Percentiles rank a stretch among this genome's conserved stretches.
phyloP scores from a whole-genome alignment of 2,888 invertebrate genomes.

The Celastrina argiolus region DNA sequence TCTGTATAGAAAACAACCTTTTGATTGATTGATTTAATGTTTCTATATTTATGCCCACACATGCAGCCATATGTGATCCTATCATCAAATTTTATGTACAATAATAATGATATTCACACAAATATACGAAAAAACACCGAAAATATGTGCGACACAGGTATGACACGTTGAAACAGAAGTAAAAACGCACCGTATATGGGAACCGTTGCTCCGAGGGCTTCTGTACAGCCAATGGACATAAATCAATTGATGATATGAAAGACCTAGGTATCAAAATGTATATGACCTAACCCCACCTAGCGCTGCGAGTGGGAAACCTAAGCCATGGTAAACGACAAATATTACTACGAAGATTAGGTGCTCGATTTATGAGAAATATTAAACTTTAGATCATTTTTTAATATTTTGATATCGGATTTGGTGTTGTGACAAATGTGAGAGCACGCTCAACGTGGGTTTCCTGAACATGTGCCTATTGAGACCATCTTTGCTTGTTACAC shows the following conservation, averaged over 20 bases:
- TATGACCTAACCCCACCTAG: conserved; percentile 68
- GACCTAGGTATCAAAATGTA: conserved; percentile 33
- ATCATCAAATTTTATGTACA: background rate
- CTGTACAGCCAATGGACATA: background rate
- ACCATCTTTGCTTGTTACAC: conserved; percentile 22
- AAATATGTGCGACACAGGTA: background rate
- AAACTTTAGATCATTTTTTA: background rate
- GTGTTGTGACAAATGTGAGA: background rate
- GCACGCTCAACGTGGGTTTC: conserved; percentile 13
- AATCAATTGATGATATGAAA: conserved; percentile 16
- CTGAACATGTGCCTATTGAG: conserved; percentile 19
- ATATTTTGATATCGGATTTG: background rate
- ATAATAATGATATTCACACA: background rate
- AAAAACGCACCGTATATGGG: background rate
- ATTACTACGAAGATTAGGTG: conserved; percentile 22
- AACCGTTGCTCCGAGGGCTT: background rate
- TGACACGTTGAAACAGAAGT: background rate
- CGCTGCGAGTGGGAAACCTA: conserved; percentile 45
- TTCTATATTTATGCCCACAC: background rate
- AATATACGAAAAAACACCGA: background rate
- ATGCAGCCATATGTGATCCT: background rate
- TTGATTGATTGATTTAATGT: background rate
- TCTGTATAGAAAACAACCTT: background rate
- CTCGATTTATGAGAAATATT: background rate
- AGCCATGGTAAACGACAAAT: conserved; percentile 28